Base-by-base conservation (phyloP, 2,797 vertebrate genomes). In the Antrozous pallidus region DNA sequence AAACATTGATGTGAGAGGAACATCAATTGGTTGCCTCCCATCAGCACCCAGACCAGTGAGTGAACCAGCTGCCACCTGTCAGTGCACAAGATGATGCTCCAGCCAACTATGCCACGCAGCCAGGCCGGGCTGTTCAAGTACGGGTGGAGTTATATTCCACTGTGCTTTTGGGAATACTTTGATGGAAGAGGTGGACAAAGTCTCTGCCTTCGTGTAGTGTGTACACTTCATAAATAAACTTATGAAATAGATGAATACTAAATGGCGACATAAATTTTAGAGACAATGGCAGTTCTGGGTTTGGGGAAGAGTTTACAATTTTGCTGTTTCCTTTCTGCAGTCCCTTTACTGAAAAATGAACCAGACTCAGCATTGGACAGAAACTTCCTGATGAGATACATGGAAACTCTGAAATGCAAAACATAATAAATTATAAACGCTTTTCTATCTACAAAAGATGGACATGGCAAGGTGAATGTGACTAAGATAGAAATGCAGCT, bases 401-500 rank as follows among this genome's bases (percentile, higher is more conserved):
- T 47, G 45, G 61, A 91, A 61, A 93, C 90, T 90, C 36, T 92
- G 38, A 92, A 93, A 82, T 45, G 92, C 28, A 95, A 88, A 95
- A 87, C 47, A 87, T 40, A 93, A 86, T 88, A 61, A 83, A 90
- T 89, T 83, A 47, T 78, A 92, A 94, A 84, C 36, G 67, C 20
- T 16, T 85, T 73, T 89, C 65, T 88, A 4, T 83, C 63, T 74
- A 71, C 47, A 65, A 96, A 94, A 88, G 74, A 86, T 80, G 51
- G 61, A 73, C 74, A 54, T 24, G 28, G 65, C 36, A 51, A 94
- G 70, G 54, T 77, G 28, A 94, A 80, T 65, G 61, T 88, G 69
- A 77, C 81, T 93, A 79, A 96, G 91, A 95, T 81, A 95, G 92
- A 95, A 95, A 78, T 74, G 31, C 69, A 49, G 38, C 28, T 95